Percentiles rank a stretch among this genome's conserved stretches.
Conservation (phyloP, 2,113 vertebrate genomes). For the Ciconia stormi region DNA sequence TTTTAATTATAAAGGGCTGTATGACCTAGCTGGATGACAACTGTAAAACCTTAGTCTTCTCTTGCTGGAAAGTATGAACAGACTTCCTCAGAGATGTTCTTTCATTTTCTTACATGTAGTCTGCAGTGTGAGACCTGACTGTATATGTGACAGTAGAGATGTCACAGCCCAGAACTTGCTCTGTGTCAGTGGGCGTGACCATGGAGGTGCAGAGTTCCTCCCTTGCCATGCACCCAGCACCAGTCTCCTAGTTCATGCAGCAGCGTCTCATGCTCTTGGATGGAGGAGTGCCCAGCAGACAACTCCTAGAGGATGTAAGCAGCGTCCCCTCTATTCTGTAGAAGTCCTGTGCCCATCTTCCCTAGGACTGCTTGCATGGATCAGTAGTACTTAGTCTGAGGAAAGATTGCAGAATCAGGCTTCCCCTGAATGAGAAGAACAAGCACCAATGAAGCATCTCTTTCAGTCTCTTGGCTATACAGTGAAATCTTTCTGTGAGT, state of each 20-base stretch:
- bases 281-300: neutral
- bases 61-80: neutral
- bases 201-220: neutral
- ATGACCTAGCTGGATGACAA: neutral
- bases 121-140: neutral
- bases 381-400: neutral
- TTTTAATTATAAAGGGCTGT: neutral
- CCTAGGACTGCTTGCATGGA: neutral
- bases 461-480: neutral
- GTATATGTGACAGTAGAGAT: neutral
- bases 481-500: neutral
- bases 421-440: neutral
- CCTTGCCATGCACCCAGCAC: neutral
- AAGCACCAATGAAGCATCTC: neutral
- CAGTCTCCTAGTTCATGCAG: neutral
- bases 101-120: neutral
- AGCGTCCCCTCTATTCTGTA: neutral
- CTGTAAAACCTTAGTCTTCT: neutral
- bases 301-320: neutral
- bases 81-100: neutral
- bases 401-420: neutral
- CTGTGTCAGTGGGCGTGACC: neutral
- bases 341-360: neutral
- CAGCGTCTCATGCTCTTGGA: neutral
- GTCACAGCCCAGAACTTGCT: neutral